Conservation (phyloP, 53 echinoderm and acorn worm genomes). For the Luidia sarsii region DNA sequence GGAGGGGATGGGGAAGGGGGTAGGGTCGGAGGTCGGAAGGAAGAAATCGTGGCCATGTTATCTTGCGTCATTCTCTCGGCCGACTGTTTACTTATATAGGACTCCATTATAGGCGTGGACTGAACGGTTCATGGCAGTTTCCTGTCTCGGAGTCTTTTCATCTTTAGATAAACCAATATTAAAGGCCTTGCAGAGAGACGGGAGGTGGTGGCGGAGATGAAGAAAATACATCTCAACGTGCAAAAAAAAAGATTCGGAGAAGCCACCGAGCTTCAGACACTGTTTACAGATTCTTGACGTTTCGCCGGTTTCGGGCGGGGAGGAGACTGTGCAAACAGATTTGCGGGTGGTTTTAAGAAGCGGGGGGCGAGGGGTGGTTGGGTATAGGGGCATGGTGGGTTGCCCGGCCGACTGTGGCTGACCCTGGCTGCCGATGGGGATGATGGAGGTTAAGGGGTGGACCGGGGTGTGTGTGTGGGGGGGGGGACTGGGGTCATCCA, state of each 20-base stretch:
- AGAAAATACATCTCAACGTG: no score
- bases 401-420: no score
- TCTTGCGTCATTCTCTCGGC: constrained; percentile 15
- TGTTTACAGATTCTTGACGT: constrained; percentile 28
- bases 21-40: constrained; percentile 17
- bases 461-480: background rate
- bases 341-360: constrained; percentile 36
- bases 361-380: constrained; percentile 18
- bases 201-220: no score
- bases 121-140: background rate
- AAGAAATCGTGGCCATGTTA: constrained; percentile 37
- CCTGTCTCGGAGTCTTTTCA: background rate
- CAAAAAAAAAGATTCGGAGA: no score
- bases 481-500: constrained; percentile 31
- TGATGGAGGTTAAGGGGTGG: constrained; percentile 54
- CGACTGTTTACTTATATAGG: constrained; percentile 47
- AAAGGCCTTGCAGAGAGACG: constrained; percentile 1
- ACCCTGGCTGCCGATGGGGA: no score
- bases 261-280: no score
- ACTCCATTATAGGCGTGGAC: constrained; percentile 2
- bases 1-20: background rate
- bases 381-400: no score
- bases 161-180: constrained; percentile 27
- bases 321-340: constrained; percentile 48
- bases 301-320: constrained; percentile 9